Conservation (phyloP, 2,888 invertebrate genomes). For the Nezara viridula region DNA sequence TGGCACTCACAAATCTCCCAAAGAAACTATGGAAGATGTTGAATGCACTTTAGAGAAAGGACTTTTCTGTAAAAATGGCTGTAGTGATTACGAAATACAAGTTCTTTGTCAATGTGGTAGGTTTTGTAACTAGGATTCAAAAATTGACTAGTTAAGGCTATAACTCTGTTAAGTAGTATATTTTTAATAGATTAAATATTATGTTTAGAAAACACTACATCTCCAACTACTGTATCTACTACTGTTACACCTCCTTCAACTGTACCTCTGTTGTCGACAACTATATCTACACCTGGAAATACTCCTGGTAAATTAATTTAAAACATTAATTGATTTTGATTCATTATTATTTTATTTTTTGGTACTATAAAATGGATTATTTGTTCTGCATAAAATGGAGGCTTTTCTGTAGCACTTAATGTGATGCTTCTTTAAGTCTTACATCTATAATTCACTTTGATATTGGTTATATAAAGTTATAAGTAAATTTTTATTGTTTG, state of each 20-base stretch:
- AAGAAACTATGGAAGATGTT: slow-evolving; percentile 81
- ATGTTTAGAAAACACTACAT: slow-evolving; percentile 17
- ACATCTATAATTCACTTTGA: no score
- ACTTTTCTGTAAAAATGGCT: slow-evolving; percentile 76
- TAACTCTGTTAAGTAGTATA: background rate
- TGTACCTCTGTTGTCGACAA: background rate
- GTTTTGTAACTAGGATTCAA: slow-evolving; percentile 40
- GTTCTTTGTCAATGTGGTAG: slow-evolving; percentile 78
- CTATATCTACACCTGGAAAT: background rate
- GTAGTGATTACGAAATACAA: slow-evolving; percentile 87
- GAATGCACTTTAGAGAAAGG: slow-evolving; percentile 83
- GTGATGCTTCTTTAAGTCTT: no score
- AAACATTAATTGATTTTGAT: background rate
- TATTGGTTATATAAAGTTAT: no score
- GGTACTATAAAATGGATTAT: background rate
- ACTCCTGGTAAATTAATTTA: background rate
- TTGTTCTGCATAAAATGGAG: no score
- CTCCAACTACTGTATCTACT: slow-evolving; percentile 43
- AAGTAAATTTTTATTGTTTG: no score
- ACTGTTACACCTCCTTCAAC: slow-evolving; percentile 53
- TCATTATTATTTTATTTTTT: background rate
- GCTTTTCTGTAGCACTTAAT: no score
- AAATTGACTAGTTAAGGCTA: background rate
- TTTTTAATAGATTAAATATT: background rate
- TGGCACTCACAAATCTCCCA: slow-evolving; percentile 74